Conservation (phyloP, 2,888 invertebrate genomes). For the Eupithecia centaureata region DNA sequence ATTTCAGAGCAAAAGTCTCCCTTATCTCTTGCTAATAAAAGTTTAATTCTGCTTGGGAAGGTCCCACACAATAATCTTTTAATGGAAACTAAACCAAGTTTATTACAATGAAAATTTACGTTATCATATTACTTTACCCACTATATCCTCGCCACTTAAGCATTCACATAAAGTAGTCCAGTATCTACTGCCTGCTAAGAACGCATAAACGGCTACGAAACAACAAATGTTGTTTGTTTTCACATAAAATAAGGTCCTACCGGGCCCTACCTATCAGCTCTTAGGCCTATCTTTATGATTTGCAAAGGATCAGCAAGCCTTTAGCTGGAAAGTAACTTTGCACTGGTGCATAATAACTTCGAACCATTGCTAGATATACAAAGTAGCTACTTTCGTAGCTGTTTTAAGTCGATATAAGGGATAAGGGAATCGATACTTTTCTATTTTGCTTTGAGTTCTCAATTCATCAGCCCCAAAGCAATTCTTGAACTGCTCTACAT, state of each 20-base stretch:
- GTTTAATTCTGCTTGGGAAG: background rate
- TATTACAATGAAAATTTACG: background rate
- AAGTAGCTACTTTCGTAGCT: background rate
- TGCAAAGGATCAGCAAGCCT: background rate
- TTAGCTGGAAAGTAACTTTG: background rate
- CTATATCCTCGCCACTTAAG: background rate
- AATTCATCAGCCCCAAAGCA: background rate
- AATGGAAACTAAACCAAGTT: too few relatives aligned
- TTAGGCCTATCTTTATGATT: constrained; percentile 1
- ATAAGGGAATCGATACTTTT: too few relatives aligned
- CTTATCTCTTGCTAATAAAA: background rate
- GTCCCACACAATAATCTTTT: background rate
- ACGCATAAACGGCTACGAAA: background rate
- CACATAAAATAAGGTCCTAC: background rate
- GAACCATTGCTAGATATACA: background rate
- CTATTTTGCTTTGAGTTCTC: background rate
- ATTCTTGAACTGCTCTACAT: background rate
- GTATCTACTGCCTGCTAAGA: constrained; percentile 8
- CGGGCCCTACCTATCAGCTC: background rate
- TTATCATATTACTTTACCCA: background rate
- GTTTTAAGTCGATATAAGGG: too few relatives aligned
- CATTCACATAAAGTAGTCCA: constrained; percentile 5
- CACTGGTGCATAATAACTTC: background rate
- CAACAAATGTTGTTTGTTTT: constrained; percentile 8
- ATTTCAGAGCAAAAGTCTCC: background rate